Evolutionary conservation across 2,888 invertebrate species (phyloP).

Genomic region (Teleogryllus oceanicus): DNA sequence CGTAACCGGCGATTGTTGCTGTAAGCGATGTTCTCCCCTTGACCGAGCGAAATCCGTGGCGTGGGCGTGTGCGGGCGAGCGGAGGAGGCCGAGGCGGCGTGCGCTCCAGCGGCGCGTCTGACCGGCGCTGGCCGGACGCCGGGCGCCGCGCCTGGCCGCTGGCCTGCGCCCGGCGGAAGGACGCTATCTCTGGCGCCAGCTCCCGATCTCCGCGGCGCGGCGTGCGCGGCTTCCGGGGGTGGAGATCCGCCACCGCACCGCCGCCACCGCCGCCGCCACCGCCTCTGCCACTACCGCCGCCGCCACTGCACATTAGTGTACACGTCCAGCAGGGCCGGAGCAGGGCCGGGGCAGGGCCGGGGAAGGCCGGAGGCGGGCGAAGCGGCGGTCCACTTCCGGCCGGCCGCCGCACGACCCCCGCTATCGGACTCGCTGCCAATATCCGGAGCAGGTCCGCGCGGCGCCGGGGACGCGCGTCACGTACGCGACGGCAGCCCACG

Average conservation of each 20-base stretch:
- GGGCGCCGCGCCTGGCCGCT: too few relatives aligned
- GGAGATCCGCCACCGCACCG: not conserved
- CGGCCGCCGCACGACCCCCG: not conserved
- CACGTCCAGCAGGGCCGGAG: not conserved
- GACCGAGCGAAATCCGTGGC: too few relatives aligned
- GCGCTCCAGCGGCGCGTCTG: too few relatives aligned
- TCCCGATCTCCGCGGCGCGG: not conserved
- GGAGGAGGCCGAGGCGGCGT: too few relatives aligned
- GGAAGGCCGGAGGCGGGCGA: not conserved
- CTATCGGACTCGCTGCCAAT: constrained; percentile 1
- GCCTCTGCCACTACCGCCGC: not conserved
- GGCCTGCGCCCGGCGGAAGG: not conserved
- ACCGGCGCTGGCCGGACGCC: too few relatives aligned
- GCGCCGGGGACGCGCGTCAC: constrained; percentile 1
- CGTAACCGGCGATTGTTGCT: too few relatives aligned
- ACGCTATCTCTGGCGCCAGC: not conserved
- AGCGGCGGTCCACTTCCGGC: constrained; percentile 7
- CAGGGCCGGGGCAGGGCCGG: not conserved
- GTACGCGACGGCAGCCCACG: constrained; percentile 4
- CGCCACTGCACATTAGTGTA: not conserved
- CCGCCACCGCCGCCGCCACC: too few relatives aligned
- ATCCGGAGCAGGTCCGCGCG: constrained; percentile 6
- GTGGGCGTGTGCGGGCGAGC: too few relatives aligned
- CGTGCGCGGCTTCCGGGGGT: not conserved
- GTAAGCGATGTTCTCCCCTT: too few relatives aligned